Evolutionary conservation across 2,113 vertebrate genomes (phyloP).

Genomic region (Hiodon tergisus): DNA sequence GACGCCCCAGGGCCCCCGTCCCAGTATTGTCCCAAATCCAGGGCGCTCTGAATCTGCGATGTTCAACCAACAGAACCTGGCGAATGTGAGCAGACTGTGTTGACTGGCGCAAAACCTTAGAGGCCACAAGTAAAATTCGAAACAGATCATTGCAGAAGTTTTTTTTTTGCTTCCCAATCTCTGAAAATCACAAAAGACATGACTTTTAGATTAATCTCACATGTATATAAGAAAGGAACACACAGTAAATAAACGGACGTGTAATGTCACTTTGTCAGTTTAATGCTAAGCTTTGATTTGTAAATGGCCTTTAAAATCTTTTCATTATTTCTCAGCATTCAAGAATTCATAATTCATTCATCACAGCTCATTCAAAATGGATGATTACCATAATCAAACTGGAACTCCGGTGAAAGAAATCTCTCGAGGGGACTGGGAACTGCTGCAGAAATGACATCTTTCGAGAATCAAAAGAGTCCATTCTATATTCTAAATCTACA

Average conservation of each 20-base stretch:
- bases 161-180: no score
- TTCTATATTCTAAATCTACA: not conserved
- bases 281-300: not conserved
- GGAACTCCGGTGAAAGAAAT: slow-evolving; percentile 14
- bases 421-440: slow-evolving; percentile 4
- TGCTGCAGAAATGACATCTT: slow-evolving; percentile 1
- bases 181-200: no score
- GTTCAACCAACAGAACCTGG: no score
- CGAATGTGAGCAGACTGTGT: no score
- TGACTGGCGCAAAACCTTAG: no score
- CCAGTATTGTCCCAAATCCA: no score
- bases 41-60: no score
- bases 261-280: not conserved
- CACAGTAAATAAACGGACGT: slow-evolving; percentile 3
- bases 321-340: slow-evolving; percentile 13
- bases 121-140: no score
- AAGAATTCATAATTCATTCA: slow-evolving; percentile 22
- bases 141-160: no score
- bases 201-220: no score
- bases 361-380: slow-evolving; percentile 20
- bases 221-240: not conserved
- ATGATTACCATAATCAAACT: slow-evolving; percentile 22
- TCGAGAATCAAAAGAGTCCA: not conserved
- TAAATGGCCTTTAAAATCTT: slow-evolving; percentile 9
- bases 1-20: no score